These are phyloP conservation scores for Trematocara variabile DNA, from an alignment of 2,113 vertebrate species.

Conservation along the genomic window DNA sequence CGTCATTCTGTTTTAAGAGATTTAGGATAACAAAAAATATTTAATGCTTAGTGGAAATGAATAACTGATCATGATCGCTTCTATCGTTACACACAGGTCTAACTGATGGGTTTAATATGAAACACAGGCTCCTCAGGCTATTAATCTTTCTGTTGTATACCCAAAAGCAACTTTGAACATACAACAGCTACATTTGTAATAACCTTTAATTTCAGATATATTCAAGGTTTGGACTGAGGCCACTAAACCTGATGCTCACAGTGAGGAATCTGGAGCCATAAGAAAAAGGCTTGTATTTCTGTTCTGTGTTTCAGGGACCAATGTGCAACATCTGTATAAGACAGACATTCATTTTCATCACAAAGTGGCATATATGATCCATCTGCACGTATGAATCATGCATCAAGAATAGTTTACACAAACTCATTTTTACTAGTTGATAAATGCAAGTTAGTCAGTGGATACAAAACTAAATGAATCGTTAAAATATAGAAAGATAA, in stretches of 20 bases:
- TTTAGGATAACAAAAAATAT: not conserved
- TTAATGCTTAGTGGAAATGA: accelerated
- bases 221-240: not conserved
- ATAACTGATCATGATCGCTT: accelerated
- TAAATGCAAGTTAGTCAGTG: not conserved
- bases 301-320: not conserved
- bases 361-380: accelerated
- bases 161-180: not conserved
- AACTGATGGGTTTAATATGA: not conserved
- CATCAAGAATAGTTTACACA: not conserved
- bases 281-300: conserved; percentile 30
- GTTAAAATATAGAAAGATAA: accelerated
- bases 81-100: not conserved
- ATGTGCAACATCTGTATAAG: not conserved
- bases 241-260: not conserved
- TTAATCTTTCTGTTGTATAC: not conserved
- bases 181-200: not conserved
- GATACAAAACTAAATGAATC: not conserved
- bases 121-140: not conserved
- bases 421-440: not conserved
- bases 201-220: not conserved
- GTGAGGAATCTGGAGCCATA: not conserved
- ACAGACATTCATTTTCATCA: not conserved
- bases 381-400: not conserved
- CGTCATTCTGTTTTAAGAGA: not conserved